phyloP scores from a whole-genome alignment of 2,797 vertebrate genomes.

The Halcyon badia region DNA sequence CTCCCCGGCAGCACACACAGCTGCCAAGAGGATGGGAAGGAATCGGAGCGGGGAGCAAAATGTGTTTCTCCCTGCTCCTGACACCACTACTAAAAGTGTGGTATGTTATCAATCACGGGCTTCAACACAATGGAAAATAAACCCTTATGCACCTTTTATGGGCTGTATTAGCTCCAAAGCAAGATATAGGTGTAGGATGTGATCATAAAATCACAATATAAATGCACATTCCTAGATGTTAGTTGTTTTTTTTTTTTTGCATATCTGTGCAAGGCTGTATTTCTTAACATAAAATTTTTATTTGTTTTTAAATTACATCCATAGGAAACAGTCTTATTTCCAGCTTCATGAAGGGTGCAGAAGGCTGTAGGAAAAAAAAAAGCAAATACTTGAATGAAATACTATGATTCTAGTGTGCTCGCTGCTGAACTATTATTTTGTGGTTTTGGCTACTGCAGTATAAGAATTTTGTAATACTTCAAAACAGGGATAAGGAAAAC shows the following conservation, averaged over 20 bases:
- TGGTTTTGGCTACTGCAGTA: conserved; percentile 29
- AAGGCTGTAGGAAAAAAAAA: conserved; percentile 2
- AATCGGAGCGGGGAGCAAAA: fast-evolving
- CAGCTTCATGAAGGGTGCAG: neutral
- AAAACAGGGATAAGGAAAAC: conserved; percentile 35
- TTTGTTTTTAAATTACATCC: conserved; percentile 50
- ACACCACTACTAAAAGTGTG: neutral
- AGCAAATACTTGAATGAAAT: conserved; percentile 17
- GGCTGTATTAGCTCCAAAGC: conserved; percentile 9
- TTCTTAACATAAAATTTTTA: conserved; percentile 47
- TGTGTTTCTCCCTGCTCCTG: neutral
- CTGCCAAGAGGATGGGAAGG: neutral
- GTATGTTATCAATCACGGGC: neutral
- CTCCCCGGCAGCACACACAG: neutral
- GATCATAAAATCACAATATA: conserved; percentile 31
- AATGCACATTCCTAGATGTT: neutral
- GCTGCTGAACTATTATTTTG: conserved; percentile 50
- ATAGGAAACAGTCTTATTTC: conserved; percentile 47
- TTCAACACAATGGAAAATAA: conserved; percentile 32
- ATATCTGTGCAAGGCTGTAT: neutral
- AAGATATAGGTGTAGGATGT: neutral
- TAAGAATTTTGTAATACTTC: conserved; percentile 48
- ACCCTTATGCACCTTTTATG: neutral
- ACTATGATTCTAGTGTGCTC: conserved; percentile 35
- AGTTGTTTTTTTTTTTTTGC: neutral